Conservation (phyloP, 2,797 vertebrate genomes). For the Enteromius treurensis region DNA sequence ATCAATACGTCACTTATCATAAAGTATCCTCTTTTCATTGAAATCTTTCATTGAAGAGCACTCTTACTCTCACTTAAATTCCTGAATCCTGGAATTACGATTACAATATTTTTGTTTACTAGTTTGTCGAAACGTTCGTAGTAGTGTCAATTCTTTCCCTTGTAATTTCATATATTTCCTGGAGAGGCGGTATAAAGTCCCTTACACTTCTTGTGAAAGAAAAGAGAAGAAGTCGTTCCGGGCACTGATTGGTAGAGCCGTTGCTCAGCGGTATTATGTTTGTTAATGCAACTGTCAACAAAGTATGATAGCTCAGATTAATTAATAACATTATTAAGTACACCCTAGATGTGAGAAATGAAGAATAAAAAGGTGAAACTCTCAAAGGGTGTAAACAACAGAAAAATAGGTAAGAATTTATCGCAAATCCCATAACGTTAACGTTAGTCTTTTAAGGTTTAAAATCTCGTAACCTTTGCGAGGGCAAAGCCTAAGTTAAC, state of each 20-base stretch:
- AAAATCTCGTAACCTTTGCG: background rate
- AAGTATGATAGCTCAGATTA: background rate
- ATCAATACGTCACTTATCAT: background rate
- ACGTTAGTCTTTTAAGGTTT: background rate
- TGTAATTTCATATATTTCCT: background rate
- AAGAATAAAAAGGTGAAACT: slow-evolving; percentile 31
- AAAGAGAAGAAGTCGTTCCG: slow-evolving; percentile 27
- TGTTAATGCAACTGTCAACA: slow-evolving; percentile 40
- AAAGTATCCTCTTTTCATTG: background rate
- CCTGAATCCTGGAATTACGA: background rate
- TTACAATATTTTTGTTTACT: background rate
- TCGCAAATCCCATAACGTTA: background rate
- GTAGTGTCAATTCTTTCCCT: background rate
- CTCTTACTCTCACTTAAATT: background rate
- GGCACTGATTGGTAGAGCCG: slow-evolving; percentile 19
- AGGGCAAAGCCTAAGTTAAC: background rate
- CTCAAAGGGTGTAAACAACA: slow-evolving; percentile 19
- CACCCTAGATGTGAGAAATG: slow-evolving; percentile 27
- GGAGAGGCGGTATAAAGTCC: background rate
- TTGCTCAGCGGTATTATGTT: slow-evolving; percentile 48
- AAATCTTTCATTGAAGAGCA: background rate
- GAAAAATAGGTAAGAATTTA: slow-evolving; percentile 21
- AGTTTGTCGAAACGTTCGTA: background rate
- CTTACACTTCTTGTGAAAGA: background rate
- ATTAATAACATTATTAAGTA: background rate